Evolutionary conservation across 2,888 invertebrate species (phyloP).

Genomic region (Prenolepis imparis): DNA sequence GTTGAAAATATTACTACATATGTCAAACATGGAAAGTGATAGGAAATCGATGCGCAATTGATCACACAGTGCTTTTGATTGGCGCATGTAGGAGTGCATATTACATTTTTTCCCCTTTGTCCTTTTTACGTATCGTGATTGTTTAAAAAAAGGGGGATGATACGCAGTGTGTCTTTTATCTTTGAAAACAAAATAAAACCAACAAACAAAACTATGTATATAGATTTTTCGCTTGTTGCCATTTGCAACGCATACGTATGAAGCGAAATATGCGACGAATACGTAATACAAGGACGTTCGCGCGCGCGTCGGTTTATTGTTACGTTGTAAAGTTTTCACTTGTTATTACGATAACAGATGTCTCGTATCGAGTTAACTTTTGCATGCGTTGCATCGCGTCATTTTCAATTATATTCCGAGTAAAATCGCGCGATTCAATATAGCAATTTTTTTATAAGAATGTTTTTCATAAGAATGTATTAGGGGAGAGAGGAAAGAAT

Average conservation of each 20-base stretch:
- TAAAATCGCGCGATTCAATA: neutral
- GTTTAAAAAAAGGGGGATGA: slow-evolving; percentile 6
- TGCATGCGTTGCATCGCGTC: neutral
- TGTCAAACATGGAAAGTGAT: neutral
- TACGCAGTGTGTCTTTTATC: slow-evolving; percentile 9
- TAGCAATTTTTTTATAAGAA: neutral
- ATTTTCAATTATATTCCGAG: slow-evolving; percentile 3
- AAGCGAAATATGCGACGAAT: neutral
- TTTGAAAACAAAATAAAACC: slow-evolving; percentile 23
- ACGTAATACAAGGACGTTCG: neutral
- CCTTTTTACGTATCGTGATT: neutral
- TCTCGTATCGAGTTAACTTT: slow-evolving; percentile 28
- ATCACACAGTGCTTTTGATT: slow-evolving; percentile 22
- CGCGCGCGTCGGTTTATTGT: slow-evolving; percentile 29
- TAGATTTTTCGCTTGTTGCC: slow-evolving; percentile 23
- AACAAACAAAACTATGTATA: slow-evolving; percentile 8
- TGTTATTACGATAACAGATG: slow-evolving; percentile 23
- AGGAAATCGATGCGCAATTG: slow-evolving; percentile 40
- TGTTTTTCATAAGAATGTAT: neutral
- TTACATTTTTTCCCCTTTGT: slow-evolving; percentile 3
- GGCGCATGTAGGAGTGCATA: neutral
- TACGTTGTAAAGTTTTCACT: slow-evolving; percentile 36
- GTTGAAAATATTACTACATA: neutral
- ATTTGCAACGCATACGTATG: slow-evolving; percentile 23
- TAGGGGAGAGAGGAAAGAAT: neutral